Evolutionary conservation across 2,888 invertebrate genomes (phyloP).

Genomic region (Exephanes ischioxanthus): DNA sequence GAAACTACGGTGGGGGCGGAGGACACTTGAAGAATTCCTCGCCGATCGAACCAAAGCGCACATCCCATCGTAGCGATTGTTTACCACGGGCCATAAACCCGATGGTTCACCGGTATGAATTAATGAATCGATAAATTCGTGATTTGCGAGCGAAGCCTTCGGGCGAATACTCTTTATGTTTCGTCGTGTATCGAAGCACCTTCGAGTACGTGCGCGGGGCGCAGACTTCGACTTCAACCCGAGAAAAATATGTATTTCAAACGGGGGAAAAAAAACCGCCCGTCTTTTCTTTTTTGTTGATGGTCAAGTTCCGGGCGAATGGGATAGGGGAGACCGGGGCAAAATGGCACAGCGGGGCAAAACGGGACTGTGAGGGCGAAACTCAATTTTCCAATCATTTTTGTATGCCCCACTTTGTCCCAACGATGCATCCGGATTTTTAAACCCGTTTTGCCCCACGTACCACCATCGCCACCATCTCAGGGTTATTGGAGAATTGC

Average conservation of each 20-base stretch:
- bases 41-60: conserved; percentile 21
- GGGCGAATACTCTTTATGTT: conserved; percentile 20
- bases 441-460: no score
- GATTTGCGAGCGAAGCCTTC: not conserved
- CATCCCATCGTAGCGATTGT: conserved; percentile 19
- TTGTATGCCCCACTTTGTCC: no score
- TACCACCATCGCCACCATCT: no score
- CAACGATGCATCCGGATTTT: no score
- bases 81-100: conserved; percentile 12
- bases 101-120: conserved; percentile 37
- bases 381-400: no score
- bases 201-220: not conserved
- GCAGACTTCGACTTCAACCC: not conserved
- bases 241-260: conserved; percentile 52
- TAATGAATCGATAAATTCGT: conserved; percentile 45
- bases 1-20: not conserved
- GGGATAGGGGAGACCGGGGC: no score
- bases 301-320: conserved; percentile 20
- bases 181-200: not conserved
- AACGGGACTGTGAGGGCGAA: no score
- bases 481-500: no score
- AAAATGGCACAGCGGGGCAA: no score
- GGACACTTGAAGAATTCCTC: conserved; percentile 26
- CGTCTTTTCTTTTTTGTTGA: conserved; percentile 17
- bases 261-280: conserved; percentile 33